Evolutionary conservation across 2,888 invertebrate genomes (phyloP).

Genomic region (Mesodorylaimus sp.): DNA sequence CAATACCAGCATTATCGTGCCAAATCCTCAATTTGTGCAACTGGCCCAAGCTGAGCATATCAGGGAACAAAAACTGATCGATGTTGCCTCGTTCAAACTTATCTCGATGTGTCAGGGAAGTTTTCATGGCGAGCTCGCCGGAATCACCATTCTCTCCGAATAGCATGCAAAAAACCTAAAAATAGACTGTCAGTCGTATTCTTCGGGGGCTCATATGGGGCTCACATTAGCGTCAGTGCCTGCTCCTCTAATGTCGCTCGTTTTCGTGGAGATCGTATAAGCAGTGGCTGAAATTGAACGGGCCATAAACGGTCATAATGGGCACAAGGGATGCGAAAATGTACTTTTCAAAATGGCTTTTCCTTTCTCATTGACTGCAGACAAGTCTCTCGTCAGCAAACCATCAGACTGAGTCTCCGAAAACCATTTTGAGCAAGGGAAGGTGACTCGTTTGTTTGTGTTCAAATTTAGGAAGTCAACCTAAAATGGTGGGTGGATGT

Average conservation of each 20-base stretch:
- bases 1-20: constrained; percentile 38
- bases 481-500: too few relatives aligned
- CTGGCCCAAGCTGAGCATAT: constrained; percentile 26
- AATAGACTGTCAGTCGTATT: not conserved
- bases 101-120: not conserved
- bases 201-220: not conserved
- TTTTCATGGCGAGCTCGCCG: not conserved
- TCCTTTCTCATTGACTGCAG: not conserved
- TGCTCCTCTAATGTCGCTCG: not conserved
- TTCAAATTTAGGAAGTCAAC: not conserved
- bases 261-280: not conserved
- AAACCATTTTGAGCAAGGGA: not conserved
- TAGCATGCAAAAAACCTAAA: not conserved
- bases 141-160: not conserved
- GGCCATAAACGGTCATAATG: too few relatives aligned
- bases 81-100: not conserved
- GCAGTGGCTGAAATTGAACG: not conserved
- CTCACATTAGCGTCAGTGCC: not conserved
- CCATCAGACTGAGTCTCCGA: not conserved
- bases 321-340: too few relatives aligned
- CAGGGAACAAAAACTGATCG: not conserved
- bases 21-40: constrained; percentile 35
- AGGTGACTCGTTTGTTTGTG: not conserved
- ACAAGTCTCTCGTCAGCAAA: not conserved
- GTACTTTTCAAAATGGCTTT: not conserved